Conservation (phyloP, 2,888 invertebrate genomes). For the Erebia ligea region DNA sequence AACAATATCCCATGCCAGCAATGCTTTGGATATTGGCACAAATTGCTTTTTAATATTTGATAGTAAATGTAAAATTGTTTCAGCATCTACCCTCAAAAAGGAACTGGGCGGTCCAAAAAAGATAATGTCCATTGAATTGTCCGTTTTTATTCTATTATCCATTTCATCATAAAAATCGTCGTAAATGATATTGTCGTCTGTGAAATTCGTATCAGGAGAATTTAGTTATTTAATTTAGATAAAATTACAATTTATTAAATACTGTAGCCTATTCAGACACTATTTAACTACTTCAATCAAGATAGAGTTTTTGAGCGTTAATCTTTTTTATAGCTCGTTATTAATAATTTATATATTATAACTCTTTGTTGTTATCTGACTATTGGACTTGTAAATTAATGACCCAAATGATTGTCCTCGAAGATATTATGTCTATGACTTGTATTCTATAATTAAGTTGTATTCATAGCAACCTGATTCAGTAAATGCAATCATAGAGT, state of each 20-base stretch:
- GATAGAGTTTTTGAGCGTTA: too few species aligned
- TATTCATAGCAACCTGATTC: conserved; percentile 52
- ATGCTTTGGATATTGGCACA: conserved; percentile 63
- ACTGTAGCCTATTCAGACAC: too few species aligned
- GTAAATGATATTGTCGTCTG: conserved; percentile 45
- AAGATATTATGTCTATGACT: too few species aligned
- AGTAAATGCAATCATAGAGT: conserved; percentile 65
- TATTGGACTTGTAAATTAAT: too few species aligned
- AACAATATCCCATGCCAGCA: conserved; percentile 74
- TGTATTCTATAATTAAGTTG: not conserved
- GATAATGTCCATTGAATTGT: conserved; percentile 71
- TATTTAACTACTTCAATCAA: too few species aligned
- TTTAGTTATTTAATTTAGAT: not conserved
- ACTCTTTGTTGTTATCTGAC: too few species aligned
- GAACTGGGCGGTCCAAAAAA: conserved; percentile 69
- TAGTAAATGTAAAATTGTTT: conserved; percentile 68
- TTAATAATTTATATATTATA: too few species aligned
- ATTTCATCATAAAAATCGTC: conserved; percentile 73
- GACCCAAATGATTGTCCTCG: too few species aligned
- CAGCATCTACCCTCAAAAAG: conserved; percentile 70
- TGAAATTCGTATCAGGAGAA: not conserved
- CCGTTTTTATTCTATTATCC: conserved; percentile 58
- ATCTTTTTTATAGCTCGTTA: too few species aligned
- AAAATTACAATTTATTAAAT: too few species aligned
- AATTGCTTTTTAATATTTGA: conserved; percentile 60